Conservation (phyloP, 2,888 invertebrate species). For the Sturmia bella region DNA sequence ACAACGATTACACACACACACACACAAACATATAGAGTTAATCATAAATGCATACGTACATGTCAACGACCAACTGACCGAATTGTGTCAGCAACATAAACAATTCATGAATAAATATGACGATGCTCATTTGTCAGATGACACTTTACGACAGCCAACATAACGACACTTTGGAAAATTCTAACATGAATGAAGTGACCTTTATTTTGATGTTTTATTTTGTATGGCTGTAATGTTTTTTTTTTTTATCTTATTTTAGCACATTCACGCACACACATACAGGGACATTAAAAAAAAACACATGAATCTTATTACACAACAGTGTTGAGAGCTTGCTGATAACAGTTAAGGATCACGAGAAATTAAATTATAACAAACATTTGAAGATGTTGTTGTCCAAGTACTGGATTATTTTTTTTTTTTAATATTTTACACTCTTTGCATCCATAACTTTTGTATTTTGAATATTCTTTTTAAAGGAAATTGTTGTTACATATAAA, state of each 20-base stretch:
- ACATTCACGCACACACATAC: not conserved
- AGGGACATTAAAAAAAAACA: not conserved
- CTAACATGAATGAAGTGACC: constrained; percentile 47
- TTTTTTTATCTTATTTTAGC: not conserved
- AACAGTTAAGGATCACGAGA: too few species aligned
- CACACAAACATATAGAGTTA: not conserved
- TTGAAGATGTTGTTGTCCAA: too few species aligned
- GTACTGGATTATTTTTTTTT: too few species aligned
- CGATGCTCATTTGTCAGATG: constrained; percentile 62
- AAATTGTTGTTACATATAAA: too few species aligned
- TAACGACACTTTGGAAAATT: constrained; percentile 46
- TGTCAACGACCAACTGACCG: constrained; percentile 73
- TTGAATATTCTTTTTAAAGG: too few species aligned
- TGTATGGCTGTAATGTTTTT: not conserved
- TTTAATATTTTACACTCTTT: too few species aligned
- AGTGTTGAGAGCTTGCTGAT: not conserved
- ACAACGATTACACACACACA: constrained; percentile 20
- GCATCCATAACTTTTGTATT: too few species aligned
- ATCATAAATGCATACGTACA: constrained; percentile 26
- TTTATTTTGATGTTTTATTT: constrained; percentile 2
- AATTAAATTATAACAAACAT: too few species aligned
- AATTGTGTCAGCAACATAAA: constrained; percentile 72
- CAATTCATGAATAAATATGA: constrained; percentile 64
- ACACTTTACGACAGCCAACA: constrained; percentile 57
- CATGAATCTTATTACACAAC: not conserved